A percentile compares a stretch with the other conserved stretches of the same genome.
These are phyloP conservation scores for Pyrgilauda ruficollis DNA, from an alignment of 2,113 vertebrate species.

Conservation along the genomic window DNA sequence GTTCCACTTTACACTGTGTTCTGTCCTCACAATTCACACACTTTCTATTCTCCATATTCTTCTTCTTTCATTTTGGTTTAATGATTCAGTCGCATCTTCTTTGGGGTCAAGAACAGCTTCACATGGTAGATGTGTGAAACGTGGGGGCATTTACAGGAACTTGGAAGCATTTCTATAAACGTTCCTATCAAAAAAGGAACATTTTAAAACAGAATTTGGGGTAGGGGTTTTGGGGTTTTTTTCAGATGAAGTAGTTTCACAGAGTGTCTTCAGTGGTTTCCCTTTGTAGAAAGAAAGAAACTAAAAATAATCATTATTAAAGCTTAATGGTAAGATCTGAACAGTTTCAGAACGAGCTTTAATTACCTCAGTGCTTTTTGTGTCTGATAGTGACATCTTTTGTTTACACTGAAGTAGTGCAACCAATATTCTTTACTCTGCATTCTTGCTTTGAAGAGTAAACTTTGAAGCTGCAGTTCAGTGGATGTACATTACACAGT, in stretches of 20 bases:
- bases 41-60: constrained; percentile 33
- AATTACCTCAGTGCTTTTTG: neutral
- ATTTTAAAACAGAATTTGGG: neutral
- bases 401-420: constrained; percentile 32
- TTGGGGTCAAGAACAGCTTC: constrained; percentile 12
- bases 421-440: neutral
- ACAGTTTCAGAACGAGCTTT: neutral
- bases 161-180: neutral
- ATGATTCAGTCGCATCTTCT: constrained; percentile 6
- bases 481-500: fast-evolving
- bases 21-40: neutral
- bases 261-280: constrained; percentile 25
- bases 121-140: neutral
- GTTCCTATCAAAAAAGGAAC: neutral
- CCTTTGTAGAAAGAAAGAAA: constrained; percentile 32
- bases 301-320: constrained; percentile 22
- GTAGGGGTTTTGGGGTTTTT: neutral
- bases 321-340: neutral
- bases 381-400: constrained; percentile 35
- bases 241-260: neutral
- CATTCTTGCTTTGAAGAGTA: neutral
- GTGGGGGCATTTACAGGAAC: constrained; percentile 44
- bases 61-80: constrained; percentile 22
- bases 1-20: neutral
- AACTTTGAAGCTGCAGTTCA: neutral